Conservation (phyloP, 2,888 invertebrate species). For the Hanleya hanleyi region DNA sequence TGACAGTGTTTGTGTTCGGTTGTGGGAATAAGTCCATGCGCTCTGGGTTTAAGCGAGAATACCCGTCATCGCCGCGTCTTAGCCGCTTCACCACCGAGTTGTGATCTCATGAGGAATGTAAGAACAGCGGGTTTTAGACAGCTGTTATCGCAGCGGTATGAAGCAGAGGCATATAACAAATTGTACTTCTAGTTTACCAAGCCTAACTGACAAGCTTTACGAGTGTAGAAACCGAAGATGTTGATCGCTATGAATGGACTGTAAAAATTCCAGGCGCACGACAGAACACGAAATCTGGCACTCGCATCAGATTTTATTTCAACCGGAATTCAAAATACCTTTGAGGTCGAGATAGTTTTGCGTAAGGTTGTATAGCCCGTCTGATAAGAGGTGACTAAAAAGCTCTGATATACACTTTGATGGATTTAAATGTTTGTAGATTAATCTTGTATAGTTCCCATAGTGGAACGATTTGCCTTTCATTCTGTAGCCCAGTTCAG, state of each 20-base stretch:
- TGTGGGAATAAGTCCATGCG: background rate
- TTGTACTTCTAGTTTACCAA: background rate
- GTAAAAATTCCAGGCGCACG: background rate
- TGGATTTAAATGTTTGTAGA: no score
- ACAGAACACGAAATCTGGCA: background rate
- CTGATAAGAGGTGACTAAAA: no score
- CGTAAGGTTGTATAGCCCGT: background rate
- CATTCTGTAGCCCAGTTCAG: no score
- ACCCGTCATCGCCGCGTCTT: background rate
- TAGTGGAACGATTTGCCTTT: no score
- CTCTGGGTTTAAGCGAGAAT: background rate
- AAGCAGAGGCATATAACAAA: no score
- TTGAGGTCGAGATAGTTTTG: background rate
- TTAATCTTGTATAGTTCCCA: no score
- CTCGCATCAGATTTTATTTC: background rate
- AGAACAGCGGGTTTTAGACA: no score
- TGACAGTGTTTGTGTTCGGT: background rate
- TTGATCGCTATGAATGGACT: background rate
- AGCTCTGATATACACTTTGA: no score
- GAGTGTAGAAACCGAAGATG: background rate
- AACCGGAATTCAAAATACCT: constrained; percentile 3
- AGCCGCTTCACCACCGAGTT: no score
- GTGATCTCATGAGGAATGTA: no score
- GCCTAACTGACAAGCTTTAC: background rate
- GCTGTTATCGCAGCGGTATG: no score